A percentile compares a stretch with the other conserved stretches of the same genome.
Conservation (phyloP, 2,888 invertebrate species). For the Ashinkailepas kermadecensis region DNA sequence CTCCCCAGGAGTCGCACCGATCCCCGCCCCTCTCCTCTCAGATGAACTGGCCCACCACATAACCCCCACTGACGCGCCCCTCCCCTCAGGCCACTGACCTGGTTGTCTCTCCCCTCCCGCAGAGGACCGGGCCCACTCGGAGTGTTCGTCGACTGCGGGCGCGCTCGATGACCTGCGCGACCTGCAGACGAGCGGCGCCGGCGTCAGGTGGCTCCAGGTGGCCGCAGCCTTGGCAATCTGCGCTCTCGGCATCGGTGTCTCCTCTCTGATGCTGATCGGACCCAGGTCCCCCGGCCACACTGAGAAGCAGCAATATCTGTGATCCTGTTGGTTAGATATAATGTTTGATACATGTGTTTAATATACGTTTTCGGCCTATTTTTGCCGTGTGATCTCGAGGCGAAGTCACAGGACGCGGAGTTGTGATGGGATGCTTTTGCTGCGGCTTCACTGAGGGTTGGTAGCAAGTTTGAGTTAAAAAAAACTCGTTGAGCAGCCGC, state of each 20-base stretch:
- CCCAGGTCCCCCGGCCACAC: not conserved
- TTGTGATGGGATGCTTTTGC: no score
- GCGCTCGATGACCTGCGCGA: not conserved
- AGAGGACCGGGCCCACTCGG: constrained; percentile 8
- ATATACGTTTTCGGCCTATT: no score
- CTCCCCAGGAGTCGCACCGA: no score
- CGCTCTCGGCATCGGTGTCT: not conserved
- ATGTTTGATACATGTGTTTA: no score
- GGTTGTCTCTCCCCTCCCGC: not conserved
- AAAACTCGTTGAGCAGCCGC: no score
- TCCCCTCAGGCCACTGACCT: not conserved
- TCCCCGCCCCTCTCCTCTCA: no score
- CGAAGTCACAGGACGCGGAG: no score
- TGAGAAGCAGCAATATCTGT: no score
- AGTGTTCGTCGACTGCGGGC: not conserved
- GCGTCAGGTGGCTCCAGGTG: not conserved
- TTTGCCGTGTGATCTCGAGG: no score
- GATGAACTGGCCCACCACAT: not conserved
- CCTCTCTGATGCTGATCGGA: not conserved
- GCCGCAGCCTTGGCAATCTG: not conserved
- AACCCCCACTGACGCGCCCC: not conserved
- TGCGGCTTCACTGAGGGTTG: no score
- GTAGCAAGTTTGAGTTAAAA: no score
- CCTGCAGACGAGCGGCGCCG: not conserved
- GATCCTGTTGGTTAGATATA: no score